Evolutionary conservation across 53 echinoderm and acorn worm genomes (phyloP), one percentile per base, ranked within the genome.

Genomic region (Echinarachnius parma): DNA sequence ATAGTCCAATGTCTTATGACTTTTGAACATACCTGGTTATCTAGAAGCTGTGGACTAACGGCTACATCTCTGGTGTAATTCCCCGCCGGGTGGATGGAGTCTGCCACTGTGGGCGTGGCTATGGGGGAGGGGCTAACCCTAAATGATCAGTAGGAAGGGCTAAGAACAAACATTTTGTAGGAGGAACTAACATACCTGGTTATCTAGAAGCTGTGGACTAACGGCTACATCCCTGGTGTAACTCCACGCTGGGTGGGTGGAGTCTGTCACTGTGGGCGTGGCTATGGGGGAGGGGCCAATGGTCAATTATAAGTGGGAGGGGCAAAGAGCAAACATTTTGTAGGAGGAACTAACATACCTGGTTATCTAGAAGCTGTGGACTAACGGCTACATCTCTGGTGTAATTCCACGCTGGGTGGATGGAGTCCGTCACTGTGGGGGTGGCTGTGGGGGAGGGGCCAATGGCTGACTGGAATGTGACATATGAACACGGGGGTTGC

Each of bases 291-390:
- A 60, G 10, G 85, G 71, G 3, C 82, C 86, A 1, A 52, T 74
- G 0, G 74, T 71, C 1, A 66, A 54, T 35, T 86, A 83, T 79
- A 86, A 86, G 44, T 7, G 7, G 7, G 13, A 7, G 13, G 7
- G 13, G 7, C 7, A 13, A 13, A n/a, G n/a, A n/a, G n/a, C n/a
- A n/a, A n/a, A n/a, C n/a, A n/a, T n/a, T n/a, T n/a, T n/a, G n/a
- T n/a, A n/a, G n/a, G n/a, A n/a, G n/a, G n/a, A n/a, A 44, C 16
- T 15, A 9, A 25, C 25, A 20, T 75, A 87, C 87, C 71, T 87
- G 81, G 22, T 87, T 87, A 48, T 87, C 91, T 4, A 91, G 72
- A 0, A 91, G 78, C 58, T 86, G 60, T 4, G 80, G 54, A 21
- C 77, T 82, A 28, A 91, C 70, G 19, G 48, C 67, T 20, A 91